Evolutionary conservation across 2,113 vertebrate species (phyloP), one percentile per base, ranked within the genome.

Genomic region (Mobula hypostoma): DNA sequence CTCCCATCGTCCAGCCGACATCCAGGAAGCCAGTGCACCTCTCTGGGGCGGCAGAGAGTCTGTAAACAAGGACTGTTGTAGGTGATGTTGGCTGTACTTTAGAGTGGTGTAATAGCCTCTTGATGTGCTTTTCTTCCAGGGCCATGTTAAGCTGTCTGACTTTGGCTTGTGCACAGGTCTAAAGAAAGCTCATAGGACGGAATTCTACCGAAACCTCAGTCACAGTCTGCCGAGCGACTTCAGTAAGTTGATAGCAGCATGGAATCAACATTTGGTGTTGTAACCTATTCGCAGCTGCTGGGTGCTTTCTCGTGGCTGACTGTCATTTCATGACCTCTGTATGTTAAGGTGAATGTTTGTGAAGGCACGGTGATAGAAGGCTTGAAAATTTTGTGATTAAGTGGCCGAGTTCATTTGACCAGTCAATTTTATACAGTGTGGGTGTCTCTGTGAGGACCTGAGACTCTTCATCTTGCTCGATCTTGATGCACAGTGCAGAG

Each of bases 161-260:
- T 99, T 99, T 94, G 99, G 99, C 61, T 96, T 99, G 48, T 99
- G 99, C 95, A 99, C 99, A 14, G 99, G 99, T 21, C 96, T 99
- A 78, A 99, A 99, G 95, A 99, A 99, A 95, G 99, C 99, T 68
- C 99, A 99, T 80, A 97, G 99, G 82, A 99, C 99, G 0, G 99
- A 99, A 94, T 99, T 99, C 95, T 99, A 99, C 94, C 98, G 99
- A 95, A 99, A 99, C 95, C 96, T 99, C 95, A 99, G 98, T 96
- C 98, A 99, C 94, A 99, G 98, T 95, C 97, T 99, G 88, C 98
- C 99, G 82, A 99, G 97, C 95, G 98, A 99, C 96, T 98, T 99
- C 97, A 99, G 98, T 98, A 97, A 99, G 97, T 97, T 94, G 96
- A 90, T 58, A 19, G 15, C 0, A 8, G 2, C 3, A 15, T 40